Evolutionary conservation across 2,888 invertebrate species (phyloP), one percentile per base, ranked within the genome.

Genomic region (Eledone cirrhosa): DNA sequence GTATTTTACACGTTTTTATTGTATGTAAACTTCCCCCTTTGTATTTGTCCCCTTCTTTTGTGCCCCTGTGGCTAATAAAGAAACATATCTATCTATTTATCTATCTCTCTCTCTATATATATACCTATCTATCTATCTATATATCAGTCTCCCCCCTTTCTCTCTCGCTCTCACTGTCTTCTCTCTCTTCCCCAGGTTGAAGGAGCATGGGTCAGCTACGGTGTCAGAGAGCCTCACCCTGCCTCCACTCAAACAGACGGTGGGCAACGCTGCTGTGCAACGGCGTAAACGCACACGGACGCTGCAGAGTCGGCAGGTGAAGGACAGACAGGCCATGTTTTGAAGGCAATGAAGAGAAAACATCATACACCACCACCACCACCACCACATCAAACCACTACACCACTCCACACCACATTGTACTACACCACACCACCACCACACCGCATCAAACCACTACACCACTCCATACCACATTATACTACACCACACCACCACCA

Each of bases 181-280:
- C 63, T 63, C 63, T 63, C 63, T 63, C 63, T 2, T 8, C 27
- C 63, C 7, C 63, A 24, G 41, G 41, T 11, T 41, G 41, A 11
- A 41, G 41, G 41, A 41, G 0, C 41, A 11, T 41, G 41, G 41
- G 11, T 5, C 41, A 0, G 41, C 41, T 11, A 0, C 41, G 79
- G 85, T 89, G 41, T 86, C 85, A 77, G 87, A 89, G 53, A 87
- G 87, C 29, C 85, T 89, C 8, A 87, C 88, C 48, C 84, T 90
- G 14, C 90, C 90, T n/a, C 89, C 90, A 0, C 82, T 90, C 63
- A 88, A 87, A 79, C 89, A 90, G 82, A 90, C 90, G 4, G 85
- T 90, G 72, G 88, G 90, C 78, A 90, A 89, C 82, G 87, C 88
- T 77, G 90, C 90, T 13, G 85, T 88, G 22, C 90, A 90, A 80